Evolutionary conservation across 2,113 vertebrate species (phyloP).

Genomic region (Serilophus lunatus): DNA sequence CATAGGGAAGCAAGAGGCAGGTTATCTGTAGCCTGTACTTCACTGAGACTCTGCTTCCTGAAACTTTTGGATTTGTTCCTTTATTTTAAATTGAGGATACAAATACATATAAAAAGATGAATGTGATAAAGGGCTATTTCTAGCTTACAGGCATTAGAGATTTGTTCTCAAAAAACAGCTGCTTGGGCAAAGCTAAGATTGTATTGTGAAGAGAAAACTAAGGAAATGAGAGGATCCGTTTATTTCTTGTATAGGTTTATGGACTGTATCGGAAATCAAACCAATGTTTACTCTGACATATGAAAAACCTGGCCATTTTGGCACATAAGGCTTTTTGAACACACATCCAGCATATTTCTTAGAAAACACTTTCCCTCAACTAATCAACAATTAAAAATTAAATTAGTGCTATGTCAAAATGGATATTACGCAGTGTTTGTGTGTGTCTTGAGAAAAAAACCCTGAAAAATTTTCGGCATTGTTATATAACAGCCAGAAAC

Average conservation of each 20-base stretch:
- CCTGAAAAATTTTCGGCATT: accelerated
- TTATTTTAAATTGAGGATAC: not conserved
- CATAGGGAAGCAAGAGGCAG: not conserved
- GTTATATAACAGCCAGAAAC: not conserved
- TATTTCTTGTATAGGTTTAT: not conserved
- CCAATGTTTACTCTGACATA: not conserved
- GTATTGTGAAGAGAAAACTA: not conserved
- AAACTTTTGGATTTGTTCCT: not conserved
- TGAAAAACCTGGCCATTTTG: not conserved
- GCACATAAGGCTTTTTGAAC: not conserved
- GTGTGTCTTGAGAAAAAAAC: not conserved
- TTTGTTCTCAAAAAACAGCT: not conserved
- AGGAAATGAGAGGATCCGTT: not conserved
- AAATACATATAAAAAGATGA: not conserved
- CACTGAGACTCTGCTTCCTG: not conserved
- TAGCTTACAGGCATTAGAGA: not conserved
- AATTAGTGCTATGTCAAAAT: not conserved
- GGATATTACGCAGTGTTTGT: not conserved
- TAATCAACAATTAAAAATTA: not conserved
- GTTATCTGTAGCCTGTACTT: not conserved
- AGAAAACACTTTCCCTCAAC: not conserved
- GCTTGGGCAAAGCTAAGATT: not conserved
- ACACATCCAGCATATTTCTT: not conserved
- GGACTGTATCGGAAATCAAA: not conserved
- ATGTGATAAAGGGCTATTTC: not conserved